A percentile compares a stretch with the other conserved stretches of the same genome.
Evolutionary conservation across 2,113 vertebrate genomes (phyloP).

Genomic region (Abramis brama): DNA sequence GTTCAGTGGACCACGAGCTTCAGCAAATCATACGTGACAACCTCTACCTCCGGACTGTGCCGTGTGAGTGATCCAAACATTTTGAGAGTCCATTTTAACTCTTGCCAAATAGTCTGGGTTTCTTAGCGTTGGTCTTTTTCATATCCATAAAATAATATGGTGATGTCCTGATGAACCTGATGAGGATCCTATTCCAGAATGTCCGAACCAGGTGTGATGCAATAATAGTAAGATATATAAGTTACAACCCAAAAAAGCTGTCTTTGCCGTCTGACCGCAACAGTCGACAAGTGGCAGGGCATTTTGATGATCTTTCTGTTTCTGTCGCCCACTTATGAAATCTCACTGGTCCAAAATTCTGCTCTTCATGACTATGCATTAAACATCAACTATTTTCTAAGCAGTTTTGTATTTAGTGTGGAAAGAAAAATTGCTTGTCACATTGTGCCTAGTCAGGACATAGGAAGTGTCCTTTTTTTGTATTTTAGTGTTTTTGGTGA

Average conservation of each 20-base stretch:
- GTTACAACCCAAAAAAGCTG: not conserved
- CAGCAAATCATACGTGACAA: slow-evolving; percentile 99
- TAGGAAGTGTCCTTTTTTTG: not conserved
- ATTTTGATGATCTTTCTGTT: not conserved
- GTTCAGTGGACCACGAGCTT: slow-evolving; percentile 98
- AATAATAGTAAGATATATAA: not conserved
- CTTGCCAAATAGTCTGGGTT: not conserved
- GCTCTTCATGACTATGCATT: not conserved
- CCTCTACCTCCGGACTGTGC: slow-evolving; percentile 98
- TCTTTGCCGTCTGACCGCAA: not conserved
- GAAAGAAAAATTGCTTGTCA: not conserved
- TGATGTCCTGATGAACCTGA: not conserved
- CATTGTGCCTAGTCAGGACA: not conserved
- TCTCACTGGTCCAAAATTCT: not conserved
- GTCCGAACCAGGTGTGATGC: not conserved
- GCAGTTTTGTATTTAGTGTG: not conserved
- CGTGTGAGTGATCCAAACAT: slow-evolving; percentile 84
- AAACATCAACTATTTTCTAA: not conserved
- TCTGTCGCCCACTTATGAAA: not conserved
- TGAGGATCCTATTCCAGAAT: not conserved
- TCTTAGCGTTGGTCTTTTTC: not conserved
- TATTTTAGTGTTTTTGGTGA: not conserved
- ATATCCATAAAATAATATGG: not conserved
- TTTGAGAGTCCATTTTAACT: not conserved
- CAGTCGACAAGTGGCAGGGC: too few relatives aligned